Evolutionary conservation across 2,113 vertebrate genomes (phyloP), one percentile per base, ranked within the genome.

Genomic region (Pangasianodon gigas): DNA sequence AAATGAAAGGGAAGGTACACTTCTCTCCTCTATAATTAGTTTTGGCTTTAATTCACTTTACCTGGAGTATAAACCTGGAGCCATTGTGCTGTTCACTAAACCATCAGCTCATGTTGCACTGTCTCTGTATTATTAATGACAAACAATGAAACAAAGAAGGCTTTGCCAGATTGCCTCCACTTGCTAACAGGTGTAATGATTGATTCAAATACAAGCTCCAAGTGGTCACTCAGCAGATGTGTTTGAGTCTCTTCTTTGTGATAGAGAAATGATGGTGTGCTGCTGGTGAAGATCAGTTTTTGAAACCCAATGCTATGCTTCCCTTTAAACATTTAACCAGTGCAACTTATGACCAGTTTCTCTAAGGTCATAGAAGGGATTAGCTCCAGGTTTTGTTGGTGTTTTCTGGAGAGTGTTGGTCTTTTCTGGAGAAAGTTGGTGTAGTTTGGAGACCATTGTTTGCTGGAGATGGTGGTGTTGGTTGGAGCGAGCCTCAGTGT

Each of bases 141-240:
- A 80, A 84, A 89, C 79, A 88, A 10, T 83, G 24, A 88, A 88
- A 83, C 62, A 84, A 69, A 89, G 26, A 54, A 58, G 85, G 32
- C 48, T 58, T 41, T 44, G 37, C 24, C 24, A 62, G 85, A 77
- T 77, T 26, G 24, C 52, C 14, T 54, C 32, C 69, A 56, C 6
- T 56, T 56, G 32, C 85, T 24, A 69, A 41, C 44, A 80, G 32
- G 4, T 77, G 86, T 37, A 56, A 79, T 87, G 58, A 77, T 44
- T 79, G 86, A 87, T 77, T 77, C 24, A 60, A 46, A 58, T 56
- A 48, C 41, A 46, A 18, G 8, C 54, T 46, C 37, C 8, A 6
- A 62, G 10, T 46, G 54, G 14, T 58, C 51, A 79, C 13, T 48
- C 6, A 11, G 54, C 13, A 19, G 52, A 44, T 56, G 21, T 16